Conservation (phyloP, 2,113 vertebrate genomes). For the Perccottus glenii region DNA sequence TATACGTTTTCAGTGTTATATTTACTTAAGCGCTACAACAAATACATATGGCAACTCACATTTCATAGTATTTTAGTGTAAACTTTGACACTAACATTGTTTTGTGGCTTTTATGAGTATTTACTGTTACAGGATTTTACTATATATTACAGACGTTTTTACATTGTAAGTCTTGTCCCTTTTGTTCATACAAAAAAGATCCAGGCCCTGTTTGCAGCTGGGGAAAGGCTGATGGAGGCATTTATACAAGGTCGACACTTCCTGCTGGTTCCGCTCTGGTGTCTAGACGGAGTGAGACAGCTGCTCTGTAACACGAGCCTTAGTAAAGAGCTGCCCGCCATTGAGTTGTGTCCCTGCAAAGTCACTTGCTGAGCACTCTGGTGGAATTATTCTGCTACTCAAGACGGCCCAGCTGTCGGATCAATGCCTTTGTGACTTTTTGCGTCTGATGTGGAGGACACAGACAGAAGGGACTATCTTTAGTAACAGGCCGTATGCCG, state of each 20-base stretch:
- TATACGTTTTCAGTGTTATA: no score
- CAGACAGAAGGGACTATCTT: neutral
- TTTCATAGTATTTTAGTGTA: no score
- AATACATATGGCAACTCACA: no score
- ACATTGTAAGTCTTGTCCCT: no score
- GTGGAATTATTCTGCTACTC: slow-evolving; percentile 4
- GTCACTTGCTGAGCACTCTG: slow-evolving; percentile 10
- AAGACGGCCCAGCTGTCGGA: slow-evolving; percentile 16
- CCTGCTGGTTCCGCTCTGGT: slow-evolving; percentile 21
- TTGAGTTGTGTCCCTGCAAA: slow-evolving; percentile 15
- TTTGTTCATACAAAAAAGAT: no score
- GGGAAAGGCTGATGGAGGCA: slow-evolving; percentile 37
- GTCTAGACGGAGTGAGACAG: slow-evolving; percentile 39
- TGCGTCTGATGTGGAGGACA: neutral
- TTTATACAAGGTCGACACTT: slow-evolving; percentile 29
- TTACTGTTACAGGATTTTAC: no score
- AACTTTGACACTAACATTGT: no score
- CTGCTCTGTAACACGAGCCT: slow-evolving; percentile 41
- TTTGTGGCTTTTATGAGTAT: no score
- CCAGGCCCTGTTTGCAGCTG: slow-evolving; percentile 1
- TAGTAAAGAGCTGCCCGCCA: slow-evolving; percentile 16
- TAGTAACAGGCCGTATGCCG: neutral
- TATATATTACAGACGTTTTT: no score
- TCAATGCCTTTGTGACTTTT: slow-evolving; percentile 6
- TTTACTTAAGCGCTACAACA: no score